Percentiles rank a stretch among this genome's conserved stretches.
Evolutionary conservation across 2,797 vertebrate species (phyloP).

Genomic region (Dendrocincla tyrannina): DNA sequence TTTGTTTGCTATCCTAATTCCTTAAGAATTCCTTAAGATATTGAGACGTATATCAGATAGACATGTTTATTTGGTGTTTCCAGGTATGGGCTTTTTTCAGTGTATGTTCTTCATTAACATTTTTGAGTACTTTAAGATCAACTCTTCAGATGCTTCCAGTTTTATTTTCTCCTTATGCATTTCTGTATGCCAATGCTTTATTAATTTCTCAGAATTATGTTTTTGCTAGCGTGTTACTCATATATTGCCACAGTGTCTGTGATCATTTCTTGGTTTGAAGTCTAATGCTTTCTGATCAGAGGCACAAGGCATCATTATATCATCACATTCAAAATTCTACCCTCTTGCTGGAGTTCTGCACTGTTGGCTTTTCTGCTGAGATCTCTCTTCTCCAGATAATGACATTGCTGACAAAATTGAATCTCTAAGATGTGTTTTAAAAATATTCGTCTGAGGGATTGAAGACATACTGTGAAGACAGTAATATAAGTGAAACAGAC

Average conservation of each 20-base stretch:
- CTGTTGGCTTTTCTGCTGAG: not conserved
- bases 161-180: not conserved
- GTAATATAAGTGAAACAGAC: not conserved
- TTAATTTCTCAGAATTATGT: slow-evolving; percentile 23
- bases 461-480: not conserved
- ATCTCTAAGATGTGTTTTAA: not conserved
- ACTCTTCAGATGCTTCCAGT: slow-evolving; percentile 36
- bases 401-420: not conserved
- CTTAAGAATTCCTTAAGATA: slow-evolving; percentile 25
- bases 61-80: slow-evolving; percentile 60
- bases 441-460: not conserved
- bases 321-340: not conserved
- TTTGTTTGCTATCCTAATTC: slow-evolving; percentile 28
- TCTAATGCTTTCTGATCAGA: not conserved
- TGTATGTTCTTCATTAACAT: slow-evolving; percentile 1
- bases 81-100: not conserved
- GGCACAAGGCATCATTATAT: not conserved
- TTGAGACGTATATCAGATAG: slow-evolving; percentile 4
- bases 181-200: slow-evolving; percentile 1
- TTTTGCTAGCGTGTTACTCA: slow-evolving; percentile 19
- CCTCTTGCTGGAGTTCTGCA: not conserved
- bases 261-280: slow-evolving; percentile 23
- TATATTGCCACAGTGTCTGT: not conserved
- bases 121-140: slow-evolving; percentile 18
- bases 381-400: not conserved